Evolutionary conservation across 92 coral and sea anemone genomes (phyloP), one percentile per base, ranked within the genome.

Genomic region (Actinernus sp.): DNA sequence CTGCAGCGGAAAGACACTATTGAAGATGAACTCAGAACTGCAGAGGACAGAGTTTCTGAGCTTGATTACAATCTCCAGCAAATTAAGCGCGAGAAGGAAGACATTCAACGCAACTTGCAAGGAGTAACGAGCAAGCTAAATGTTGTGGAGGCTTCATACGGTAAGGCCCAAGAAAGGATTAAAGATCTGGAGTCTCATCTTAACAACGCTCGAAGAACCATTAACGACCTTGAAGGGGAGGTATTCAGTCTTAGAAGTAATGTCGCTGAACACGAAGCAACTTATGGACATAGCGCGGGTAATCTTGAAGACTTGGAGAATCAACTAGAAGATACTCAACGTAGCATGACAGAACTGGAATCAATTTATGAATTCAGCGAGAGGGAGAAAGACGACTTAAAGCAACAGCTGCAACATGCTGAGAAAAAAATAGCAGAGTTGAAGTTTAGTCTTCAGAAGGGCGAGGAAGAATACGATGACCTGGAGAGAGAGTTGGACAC

Each of bases 381-480:
- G 68, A 82, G 90, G 2, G 98, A 94, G 55, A 94, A 91, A 38
- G 92, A 87, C 33, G 97, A 94, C 61, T 61, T 94, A 25, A 94
- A 91, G 46, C 91, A 82, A 30, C 98, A 91, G 44, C 87, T 94
- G 10, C 82, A 68, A n/a, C 92, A 94, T 23, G 92, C 97, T 21
- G 98, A 91, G 60, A 83, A 85, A 13, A 92, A 91, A 43, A 84
- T 91, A 13, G 69, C 84, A 0, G 97, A 90, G 53, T 43, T 93
- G 22, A 90, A 73, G 54, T 62, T 28, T 31, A 71, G 92, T 27
- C 58, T 88, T 45, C 86, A 94, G 62, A 83, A 73, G 40, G 83
- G 81, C 76, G 98, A 94, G 44, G 98, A 86, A 37, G 98, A 90
- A 58, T 83, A 94, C 55, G 96, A 90, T 46, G 97, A 91, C 19